phyloP scores from a whole-genome alignment of 2,888 invertebrate species.

The Phyllotreta striolata region DNA sequence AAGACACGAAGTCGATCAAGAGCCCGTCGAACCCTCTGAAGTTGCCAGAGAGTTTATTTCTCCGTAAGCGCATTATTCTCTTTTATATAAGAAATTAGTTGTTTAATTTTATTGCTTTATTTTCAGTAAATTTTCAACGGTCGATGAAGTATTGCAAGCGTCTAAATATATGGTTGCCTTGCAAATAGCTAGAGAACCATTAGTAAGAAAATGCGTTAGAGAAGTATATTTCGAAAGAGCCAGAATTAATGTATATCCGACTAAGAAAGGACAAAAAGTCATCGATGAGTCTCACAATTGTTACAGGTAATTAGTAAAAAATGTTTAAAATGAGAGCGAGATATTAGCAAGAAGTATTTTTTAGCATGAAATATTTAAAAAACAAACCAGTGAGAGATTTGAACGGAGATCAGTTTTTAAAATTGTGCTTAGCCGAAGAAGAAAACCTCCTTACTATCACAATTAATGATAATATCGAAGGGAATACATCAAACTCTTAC shows the following conservation, averaged over 20 bases:
- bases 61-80: slow-evolving; percentile 53
- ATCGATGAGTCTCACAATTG: slow-evolving; percentile 95
- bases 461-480: slow-evolving; percentile 79
- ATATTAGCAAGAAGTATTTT: slow-evolving; percentile 33
- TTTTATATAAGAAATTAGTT: not conserved
- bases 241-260: slow-evolving; percentile 81
- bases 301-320: slow-evolving; percentile 64
- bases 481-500: slow-evolving; percentile 79
- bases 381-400: slow-evolving; percentile 92
- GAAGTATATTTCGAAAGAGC: slow-evolving; percentile 90
- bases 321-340: not conserved
- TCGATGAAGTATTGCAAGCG: slow-evolving; percentile 87
- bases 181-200: slow-evolving; percentile 91
- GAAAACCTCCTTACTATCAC: slow-evolving; percentile 80
- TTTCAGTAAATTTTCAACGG: slow-evolving; percentile 69
- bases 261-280: slow-evolving; percentile 90
- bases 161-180: slow-evolving; percentile 94
- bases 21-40: slow-evolving; percentile 82
- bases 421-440: slow-evolving; percentile 80
- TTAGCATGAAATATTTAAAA: slow-evolving; percentile 85
- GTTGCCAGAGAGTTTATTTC: slow-evolving; percentile 81
- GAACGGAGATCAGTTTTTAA: slow-evolving; percentile 88
- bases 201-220: slow-evolving; percentile 83
- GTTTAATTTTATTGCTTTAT: slow-evolving; percentile 1
- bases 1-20: slow-evolving; percentile 94